Percentiles rank a stretch among this genome's conserved stretches.
Conservation (phyloP, 2,888 invertebrate genomes). For the Sarcophaga rosellei region DNA sequence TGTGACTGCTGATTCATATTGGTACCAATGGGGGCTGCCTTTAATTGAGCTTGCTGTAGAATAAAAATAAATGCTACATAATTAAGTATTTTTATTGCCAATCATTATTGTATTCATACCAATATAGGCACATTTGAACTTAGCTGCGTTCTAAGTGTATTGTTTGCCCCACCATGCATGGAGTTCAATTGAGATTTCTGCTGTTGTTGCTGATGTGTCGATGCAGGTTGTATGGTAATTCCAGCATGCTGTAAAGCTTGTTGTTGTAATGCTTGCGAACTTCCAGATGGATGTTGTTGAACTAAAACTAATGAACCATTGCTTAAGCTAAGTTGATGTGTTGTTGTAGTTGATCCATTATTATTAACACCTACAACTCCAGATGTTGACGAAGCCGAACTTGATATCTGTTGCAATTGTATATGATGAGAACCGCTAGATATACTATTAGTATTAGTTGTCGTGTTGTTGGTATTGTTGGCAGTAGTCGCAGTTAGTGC, state of each 20-base stretch:
- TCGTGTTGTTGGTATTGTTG: constrained; percentile 38
- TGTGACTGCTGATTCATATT: constrained; percentile 75
- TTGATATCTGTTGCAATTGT: constrained; percentile 73
- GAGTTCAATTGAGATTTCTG: constrained; percentile 74
- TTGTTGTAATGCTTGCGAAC: constrained; percentile 70
- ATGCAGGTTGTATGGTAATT: constrained; percentile 79
- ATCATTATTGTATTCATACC: constrained; percentile 81
- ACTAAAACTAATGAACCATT: constrained; percentile 80
- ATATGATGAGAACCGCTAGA: constrained; percentile 71
- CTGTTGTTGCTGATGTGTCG: constrained; percentile 76
- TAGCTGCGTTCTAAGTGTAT: constrained; percentile 78
- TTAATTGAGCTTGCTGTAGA: constrained; percentile 86
- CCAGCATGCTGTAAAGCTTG: constrained; percentile 75
- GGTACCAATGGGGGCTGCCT: constrained; percentile 80
- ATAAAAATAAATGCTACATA: background rate
- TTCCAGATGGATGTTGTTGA: constrained; percentile 75
- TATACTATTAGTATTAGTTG: constrained; percentile 54
- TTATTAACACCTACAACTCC: constrained; percentile 68
- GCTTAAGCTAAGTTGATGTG: constrained; percentile 79
- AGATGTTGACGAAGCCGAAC: constrained; percentile 27
- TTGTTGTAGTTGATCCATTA: constrained; percentile 68
- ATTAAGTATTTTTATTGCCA: background rate
- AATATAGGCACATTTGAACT: constrained; percentile 85
- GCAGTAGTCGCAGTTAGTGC: constrained; percentile 68
- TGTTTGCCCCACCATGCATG: constrained; percentile 82